phyloP scores from a whole-genome alignment of 2,888 invertebrate genomes.

The Abrostola tripartita region DNA sequence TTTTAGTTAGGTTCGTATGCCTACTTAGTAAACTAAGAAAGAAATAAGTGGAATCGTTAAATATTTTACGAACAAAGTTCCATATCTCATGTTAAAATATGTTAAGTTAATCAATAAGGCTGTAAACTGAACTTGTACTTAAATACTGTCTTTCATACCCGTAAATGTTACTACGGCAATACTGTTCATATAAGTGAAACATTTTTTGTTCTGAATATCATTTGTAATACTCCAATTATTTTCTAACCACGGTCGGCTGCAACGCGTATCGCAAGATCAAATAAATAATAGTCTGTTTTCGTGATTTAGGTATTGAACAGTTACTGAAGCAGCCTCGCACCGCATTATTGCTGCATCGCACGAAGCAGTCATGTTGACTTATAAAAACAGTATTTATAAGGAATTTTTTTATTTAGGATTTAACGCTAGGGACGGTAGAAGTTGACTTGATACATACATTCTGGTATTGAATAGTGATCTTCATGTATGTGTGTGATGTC shows the following conservation, averaged over 20 bases:
- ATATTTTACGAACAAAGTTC: no score
- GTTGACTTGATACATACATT: no score
- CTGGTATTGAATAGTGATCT: no score
- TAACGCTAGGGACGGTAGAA: no score
- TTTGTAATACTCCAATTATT: constrained; percentile 48
- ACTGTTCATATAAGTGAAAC: constrained; percentile 34
- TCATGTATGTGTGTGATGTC: no score
- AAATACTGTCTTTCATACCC: not conserved
- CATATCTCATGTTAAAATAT: no score
- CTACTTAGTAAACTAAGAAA: no score
- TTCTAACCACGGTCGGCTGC: constrained; percentile 24
- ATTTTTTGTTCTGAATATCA: constrained; percentile 31
- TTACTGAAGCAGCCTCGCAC: constrained; percentile 12
- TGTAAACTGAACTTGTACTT: no score
- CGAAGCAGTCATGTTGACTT: constrained; percentile 24
- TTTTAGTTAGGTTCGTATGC: no score
- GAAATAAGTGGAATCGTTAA: no score
- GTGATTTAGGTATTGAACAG: constrained; percentile 22
- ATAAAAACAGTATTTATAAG: not conserved
- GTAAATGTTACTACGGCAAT: constrained; percentile 9
- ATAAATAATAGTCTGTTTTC: constrained; percentile 31
- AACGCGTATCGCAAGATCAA: constrained; percentile 30
- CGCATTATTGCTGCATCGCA: constrained; percentile 31
- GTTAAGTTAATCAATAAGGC: no score
- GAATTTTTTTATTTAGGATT: no score